Evolutionary conservation across 2,797 vertebrate species (phyloP).

Genomic region (Dipus sagitta): DNA sequence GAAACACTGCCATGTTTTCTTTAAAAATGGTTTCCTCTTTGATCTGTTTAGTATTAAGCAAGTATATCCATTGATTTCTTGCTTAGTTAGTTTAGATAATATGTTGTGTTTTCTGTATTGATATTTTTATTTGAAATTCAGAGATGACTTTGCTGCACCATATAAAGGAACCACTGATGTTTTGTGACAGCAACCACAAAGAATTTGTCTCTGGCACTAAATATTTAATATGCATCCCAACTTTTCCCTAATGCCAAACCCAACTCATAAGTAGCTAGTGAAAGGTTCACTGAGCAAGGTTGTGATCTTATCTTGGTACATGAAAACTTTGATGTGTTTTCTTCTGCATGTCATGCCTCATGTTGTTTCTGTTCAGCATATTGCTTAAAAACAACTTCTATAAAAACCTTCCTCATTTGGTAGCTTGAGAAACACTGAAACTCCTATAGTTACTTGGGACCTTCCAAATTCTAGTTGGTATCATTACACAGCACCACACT

Average conservation of each 20-base stretch:
- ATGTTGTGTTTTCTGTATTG: neutral
- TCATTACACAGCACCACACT: neutral
- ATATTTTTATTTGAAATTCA: constrained; percentile 23
- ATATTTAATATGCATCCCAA: neutral
- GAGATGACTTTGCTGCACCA: neutral
- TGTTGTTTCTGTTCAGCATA: neutral
- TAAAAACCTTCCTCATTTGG: constrained; percentile 6
- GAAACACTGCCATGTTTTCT: neutral
- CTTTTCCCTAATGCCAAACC: neutral
- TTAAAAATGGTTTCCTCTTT: constrained; percentile 48
- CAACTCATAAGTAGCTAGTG: neutral
- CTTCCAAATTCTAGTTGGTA: neutral
- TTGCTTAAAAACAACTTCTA: neutral
- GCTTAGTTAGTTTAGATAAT: neutral
- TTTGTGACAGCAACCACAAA: neutral
- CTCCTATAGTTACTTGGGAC: neutral
- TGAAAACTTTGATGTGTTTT: constrained; percentile 32
- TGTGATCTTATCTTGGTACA: neutral
- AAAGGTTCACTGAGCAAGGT: neutral
- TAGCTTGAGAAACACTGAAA: neutral
- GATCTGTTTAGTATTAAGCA: neutral
- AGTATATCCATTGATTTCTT: neutral
- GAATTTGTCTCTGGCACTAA: neutral
- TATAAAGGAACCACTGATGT: neutral
- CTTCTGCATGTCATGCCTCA: neutral